Base-by-base conservation (phyloP, 2,797 vertebrate genomes). In the Malacoraja senta region DNA sequence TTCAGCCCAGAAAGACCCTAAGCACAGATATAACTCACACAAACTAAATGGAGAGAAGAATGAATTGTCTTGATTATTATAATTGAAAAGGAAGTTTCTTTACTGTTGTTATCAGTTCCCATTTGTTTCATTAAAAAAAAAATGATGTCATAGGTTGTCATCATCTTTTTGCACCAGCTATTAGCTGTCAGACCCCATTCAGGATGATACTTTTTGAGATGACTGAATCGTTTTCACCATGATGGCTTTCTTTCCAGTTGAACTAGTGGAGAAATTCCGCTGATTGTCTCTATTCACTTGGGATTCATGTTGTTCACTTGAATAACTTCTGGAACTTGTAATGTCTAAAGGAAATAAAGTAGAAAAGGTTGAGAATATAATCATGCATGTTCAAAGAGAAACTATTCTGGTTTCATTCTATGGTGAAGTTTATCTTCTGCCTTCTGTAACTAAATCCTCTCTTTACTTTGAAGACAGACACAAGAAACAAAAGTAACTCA, bases 161-260 rank as follows among this genome's bases (percentile, higher is more conserved):
- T 88, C 29, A 2, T 13, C n/a, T 68, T 1, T 88, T 83, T 83
- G 58, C 15, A 13, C 4, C 83, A 32, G 44, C 81, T 15, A 29
- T 61, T 32, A 0, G 3, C 44, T 38, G 53, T 84, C 81, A 84
- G 81, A 29, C 53, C 29, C 26, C 53, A 58, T 88, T 88, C 65
- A 88, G n/a, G 3, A 1, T 19, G 65, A 17, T n/a, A 8, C 35
- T 68, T 17, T 88, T 9, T 68, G n/a, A 76, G 29, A 7, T 2
- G 90, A 29, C 71, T 76, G 71, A n/a, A 53, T 12, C 8, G 90
- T 92, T 71, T 92, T 92, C 32, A 92, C 90, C 90, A 92, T 44
- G 35, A 92, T 38, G 17, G 68, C 72, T 7, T 29, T 92, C 38
- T 38, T 92, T 19, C 21, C 13, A 26, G 1, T 0, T 13, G 35